A percentile compares a stretch with the other conserved stretches of the same genome.
These are phyloP conservation scores for Gymnogyps californianus DNA, from an alignment of 2,113 vertebrate species.

Conservation along the genomic window DNA sequence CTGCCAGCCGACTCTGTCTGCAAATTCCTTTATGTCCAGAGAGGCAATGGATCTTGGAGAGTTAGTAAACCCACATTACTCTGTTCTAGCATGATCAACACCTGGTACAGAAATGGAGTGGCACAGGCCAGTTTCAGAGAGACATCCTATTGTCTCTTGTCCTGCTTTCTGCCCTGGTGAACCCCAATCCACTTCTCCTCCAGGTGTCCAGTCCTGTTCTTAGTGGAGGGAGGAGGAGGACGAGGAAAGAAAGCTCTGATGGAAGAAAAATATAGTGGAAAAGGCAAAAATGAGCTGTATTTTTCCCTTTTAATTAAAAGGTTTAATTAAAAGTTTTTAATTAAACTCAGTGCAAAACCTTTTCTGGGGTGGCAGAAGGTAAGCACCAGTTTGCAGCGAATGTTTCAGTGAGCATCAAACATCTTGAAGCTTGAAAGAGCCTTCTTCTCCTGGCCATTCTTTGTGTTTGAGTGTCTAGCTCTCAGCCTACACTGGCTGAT, in stretches of 20 bases:
- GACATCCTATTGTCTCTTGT: neutral
- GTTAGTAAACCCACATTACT: neutral
- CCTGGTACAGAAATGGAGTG: neutral
- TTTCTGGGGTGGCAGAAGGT: neutral
- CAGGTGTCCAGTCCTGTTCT: neutral
- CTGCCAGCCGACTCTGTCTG: neutral
- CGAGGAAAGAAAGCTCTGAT: neutral
- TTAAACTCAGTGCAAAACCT: neutral
- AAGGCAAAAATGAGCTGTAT: neutral
- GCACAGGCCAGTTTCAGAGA: neutral
- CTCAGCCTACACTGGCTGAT: neutral
- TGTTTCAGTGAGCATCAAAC: neutral
- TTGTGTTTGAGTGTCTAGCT: neutral
- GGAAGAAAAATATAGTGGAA: neutral
- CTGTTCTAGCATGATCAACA: neutral
- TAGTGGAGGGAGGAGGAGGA: neutral
- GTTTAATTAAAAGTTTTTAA: too few species aligned
- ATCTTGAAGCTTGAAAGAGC: neutral
- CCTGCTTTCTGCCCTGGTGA: neutral
- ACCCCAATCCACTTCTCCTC: neutral
- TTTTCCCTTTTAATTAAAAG: too few species aligned
- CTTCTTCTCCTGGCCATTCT: neutral
- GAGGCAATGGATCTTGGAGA: neutral
- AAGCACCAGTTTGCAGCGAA: neutral
- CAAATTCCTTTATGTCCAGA: neutral